These are phyloP conservation scores for Gymnoscopelus microlampas DNA, from an alignment of 2,797 vertebrate genomes.

Conservation along the genomic window DNA sequence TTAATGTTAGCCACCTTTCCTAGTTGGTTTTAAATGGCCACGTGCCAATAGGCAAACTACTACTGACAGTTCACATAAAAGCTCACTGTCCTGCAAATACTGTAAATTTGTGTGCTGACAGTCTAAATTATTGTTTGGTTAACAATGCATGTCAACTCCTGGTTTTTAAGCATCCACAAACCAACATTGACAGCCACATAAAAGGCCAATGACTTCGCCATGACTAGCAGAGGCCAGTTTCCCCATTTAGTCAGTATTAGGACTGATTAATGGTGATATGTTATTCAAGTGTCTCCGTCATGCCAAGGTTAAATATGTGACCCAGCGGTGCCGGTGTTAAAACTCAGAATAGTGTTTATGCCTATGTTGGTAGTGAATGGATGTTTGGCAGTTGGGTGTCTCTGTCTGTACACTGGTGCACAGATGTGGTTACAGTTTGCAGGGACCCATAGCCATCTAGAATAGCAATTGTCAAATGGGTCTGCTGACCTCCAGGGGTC, in stretches of 20 bases:
- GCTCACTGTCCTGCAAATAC: constrained; percentile 59
- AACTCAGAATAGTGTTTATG: constrained; percentile 58
- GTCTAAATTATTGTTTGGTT: constrained; percentile 65
- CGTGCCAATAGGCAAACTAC: constrained; percentile 66
- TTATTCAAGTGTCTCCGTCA: constrained; percentile 65
- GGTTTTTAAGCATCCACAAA: constrained; percentile 63
- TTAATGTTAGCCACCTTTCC: constrained; percentile 46
- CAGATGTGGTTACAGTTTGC: constrained; percentile 5
- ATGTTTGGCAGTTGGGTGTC: constrained; percentile 39
- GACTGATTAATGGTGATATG: constrained; percentile 72
- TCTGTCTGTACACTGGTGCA: constrained; percentile 24
- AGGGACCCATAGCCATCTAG: no score
- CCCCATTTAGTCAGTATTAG: constrained; percentile 51
- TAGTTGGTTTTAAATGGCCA: constrained; percentile 74
- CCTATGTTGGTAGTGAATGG: constrained; percentile 58
- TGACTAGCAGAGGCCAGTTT: constrained; percentile 47
- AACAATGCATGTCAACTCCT: constrained; percentile 64
- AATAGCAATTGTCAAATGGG: no score
- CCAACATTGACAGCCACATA: constrained; percentile 62
- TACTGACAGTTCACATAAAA: constrained; percentile 69
- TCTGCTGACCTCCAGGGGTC: no score
- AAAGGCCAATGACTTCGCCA: constrained; percentile 61
- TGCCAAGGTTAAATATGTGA: constrained; percentile 74
- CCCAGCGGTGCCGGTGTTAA: constrained; percentile 60
- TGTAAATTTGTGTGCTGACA: constrained; percentile 55